Base-by-base conservation (phyloP, 2,113 vertebrate species). In the Poecilia latipinna region DNA sequence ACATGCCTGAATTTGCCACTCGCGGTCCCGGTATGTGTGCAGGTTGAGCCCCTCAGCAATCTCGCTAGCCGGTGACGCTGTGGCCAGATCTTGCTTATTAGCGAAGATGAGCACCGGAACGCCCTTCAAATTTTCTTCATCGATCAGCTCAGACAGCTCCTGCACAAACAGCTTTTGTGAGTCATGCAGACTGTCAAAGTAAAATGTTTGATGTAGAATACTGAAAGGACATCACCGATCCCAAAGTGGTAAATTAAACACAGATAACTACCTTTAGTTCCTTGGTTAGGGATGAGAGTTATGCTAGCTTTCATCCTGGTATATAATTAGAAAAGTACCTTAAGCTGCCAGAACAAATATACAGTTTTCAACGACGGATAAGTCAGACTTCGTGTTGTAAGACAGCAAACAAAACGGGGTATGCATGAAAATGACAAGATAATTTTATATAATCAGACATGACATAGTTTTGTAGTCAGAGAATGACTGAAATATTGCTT, bases 1-100 rank as follows among this genome's bases (percentile, higher is more conserved):
- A 88, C 96, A 97, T 82, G 96, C 95, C 86, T 97, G 96, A 79
- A 97, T 97, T 93, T 97, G 96, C 96, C 96, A 97, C 81, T 95
- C 93, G 0, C 96, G 90, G 81, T 97, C 96, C 35, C 95, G 90
- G 88, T 96, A 96, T 0, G 94, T 96, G 73, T 97, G 96, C 63
- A 97, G 93, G 91, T 95, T 95, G 82, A 97, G 94, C 33, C 96
- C 96, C 84, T 96, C 95, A 0, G 96, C 95, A 0, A 97, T 96
- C 86, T 97, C 96, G 0, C 95, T 95, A 64, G 96, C 95, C 0
- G 95, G 93, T 4, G 95, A 95, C 7, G 96, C 94, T 8, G 94
- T 95, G 80, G 92, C 93, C 74, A 97, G 90, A 82, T 96, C 95
- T 86, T 97, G 96, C 90, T 96, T 97, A 76, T 97, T 97, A 89